Evolutionary conservation across 2,797 vertebrate genomes (phyloP), one percentile per base, ranked within the genome.

Genomic region (Nannoperca obscura): DNA sequence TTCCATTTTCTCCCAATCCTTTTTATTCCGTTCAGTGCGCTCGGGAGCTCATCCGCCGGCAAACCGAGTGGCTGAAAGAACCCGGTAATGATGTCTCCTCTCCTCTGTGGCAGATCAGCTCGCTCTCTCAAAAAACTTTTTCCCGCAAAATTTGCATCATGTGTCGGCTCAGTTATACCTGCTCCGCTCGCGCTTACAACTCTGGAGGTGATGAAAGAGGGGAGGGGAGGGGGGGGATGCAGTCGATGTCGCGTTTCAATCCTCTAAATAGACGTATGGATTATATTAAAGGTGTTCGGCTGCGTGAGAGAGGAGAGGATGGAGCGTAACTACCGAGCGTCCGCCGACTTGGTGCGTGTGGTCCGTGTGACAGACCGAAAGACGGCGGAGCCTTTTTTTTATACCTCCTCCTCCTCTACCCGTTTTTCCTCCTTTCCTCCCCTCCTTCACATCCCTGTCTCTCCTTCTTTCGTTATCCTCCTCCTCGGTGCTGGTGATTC

Each of bases 321-420:
- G 82, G 73, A 65, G 70, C 55, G 78, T 7, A 32, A 74, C 71
- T 87, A 72, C 81, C 88, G 90, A 88, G 76, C 89, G 50, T 86
- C 80, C 86, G 81, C 84, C 71, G 81, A 62, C 78, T 89, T 91
- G 91, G 86, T 79, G 88, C 72, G 89, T 93, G 91, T 92, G 93
- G 90, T 93, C 92, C 83, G 81, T 87, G 81, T 93, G 94, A 93
- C 90, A 93, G 90, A 88, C 84, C 88, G 91, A 93, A 67, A 85
- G 93, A 95, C 92, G 87, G 91, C 88, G 91, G 84, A 91, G 92
- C 81, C 91, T 91, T 93, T 94, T 94, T 27, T 27, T 93, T 95
- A 93, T 95, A 91, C 78, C 66, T 68, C 86, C 82, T 78, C 81
- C 76, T 71, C 75, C 75, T 57, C 80, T 80, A 38, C 84, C 77